Conservation (phyloP, 2,113 vertebrate genomes). For the Apteryx mantelli region DNA sequence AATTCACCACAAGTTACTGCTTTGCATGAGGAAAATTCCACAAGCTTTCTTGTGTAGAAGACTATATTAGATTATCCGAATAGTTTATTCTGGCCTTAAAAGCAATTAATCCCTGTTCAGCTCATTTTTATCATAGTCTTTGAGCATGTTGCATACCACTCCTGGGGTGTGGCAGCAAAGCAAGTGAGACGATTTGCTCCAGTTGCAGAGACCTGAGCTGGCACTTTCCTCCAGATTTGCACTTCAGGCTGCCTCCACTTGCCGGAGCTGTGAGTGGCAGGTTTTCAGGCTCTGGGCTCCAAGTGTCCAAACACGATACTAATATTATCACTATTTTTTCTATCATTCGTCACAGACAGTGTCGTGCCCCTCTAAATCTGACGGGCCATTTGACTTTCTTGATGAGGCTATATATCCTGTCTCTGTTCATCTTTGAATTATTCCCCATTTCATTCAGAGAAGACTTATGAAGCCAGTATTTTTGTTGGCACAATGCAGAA, state of each 20-base stretch:
- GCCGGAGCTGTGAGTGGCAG: background rate
- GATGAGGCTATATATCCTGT: background rate
- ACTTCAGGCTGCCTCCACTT: background rate
- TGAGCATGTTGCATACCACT: background rate
- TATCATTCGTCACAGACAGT: background rate
- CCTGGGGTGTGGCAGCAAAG: background rate
- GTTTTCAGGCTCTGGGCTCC: background rate
- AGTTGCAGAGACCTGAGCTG: background rate
- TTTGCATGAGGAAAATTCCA: background rate
- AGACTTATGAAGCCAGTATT: background rate
- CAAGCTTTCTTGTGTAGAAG: background rate
- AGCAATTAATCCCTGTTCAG: background rate
- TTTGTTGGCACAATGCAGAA: background rate
- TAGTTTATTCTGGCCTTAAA: conserved; percentile 19
- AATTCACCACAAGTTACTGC: background rate
- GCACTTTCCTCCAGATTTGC: background rate
- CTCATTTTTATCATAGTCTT: conserved; percentile 26
- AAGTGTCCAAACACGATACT: background rate
- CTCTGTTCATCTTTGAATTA: background rate
- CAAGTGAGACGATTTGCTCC: background rate
- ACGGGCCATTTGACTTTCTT: background rate
- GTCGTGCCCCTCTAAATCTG: background rate
- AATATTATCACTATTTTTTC: background rate
- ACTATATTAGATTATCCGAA: background rate
- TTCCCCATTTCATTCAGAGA: background rate